Evolutionary conservation across 1,140 invertebrate species (phyloP).

Genomic region (Zaprionus vittiger): DNA sequence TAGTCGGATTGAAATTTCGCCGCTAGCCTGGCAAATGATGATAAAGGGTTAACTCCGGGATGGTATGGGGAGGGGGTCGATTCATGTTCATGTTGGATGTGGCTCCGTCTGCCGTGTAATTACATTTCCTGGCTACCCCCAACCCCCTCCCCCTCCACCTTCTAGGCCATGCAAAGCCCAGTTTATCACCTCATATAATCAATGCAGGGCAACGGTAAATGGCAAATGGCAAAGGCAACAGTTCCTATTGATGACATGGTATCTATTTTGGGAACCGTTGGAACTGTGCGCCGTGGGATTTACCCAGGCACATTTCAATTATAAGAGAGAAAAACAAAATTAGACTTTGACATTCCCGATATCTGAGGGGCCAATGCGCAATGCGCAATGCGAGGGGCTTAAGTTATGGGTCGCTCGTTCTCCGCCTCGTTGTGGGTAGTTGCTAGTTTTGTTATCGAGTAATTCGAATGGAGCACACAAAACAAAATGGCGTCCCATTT

Average conservation of each 20-base stretch:
- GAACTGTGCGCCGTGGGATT: constrained; percentile 56
- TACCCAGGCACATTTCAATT: constrained; percentile 67
- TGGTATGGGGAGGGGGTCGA: background rate
- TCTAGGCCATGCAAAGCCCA: constrained; percentile 18
- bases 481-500: constrained; percentile 63
- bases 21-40: constrained; percentile 20
- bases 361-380: constrained; percentile 48
- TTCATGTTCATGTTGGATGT: background rate
- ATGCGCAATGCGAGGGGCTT: constrained; percentile 27
- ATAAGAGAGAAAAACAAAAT: constrained; percentile 64
- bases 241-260: constrained; percentile 70
- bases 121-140: constrained; percentile 27
- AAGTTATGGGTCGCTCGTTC: constrained; percentile 6
- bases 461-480: constrained; percentile 17
- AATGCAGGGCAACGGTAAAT: constrained; percentile 44
- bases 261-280: constrained; percentile 59
- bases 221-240: constrained; percentile 40
- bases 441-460: constrained; percentile 61
- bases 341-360: constrained; percentile 75
- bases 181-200: constrained; percentile 47
- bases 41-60: constrained; percentile 36
- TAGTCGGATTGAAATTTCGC: background rate
- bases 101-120: constrained; percentile 27
- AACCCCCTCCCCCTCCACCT: background rate
- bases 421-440: background rate